Evolutionary conservation across 2,113 vertebrate genomes (phyloP), one percentile per base, ranked within the genome.

Genomic region (Pampusana beccarii): DNA sequence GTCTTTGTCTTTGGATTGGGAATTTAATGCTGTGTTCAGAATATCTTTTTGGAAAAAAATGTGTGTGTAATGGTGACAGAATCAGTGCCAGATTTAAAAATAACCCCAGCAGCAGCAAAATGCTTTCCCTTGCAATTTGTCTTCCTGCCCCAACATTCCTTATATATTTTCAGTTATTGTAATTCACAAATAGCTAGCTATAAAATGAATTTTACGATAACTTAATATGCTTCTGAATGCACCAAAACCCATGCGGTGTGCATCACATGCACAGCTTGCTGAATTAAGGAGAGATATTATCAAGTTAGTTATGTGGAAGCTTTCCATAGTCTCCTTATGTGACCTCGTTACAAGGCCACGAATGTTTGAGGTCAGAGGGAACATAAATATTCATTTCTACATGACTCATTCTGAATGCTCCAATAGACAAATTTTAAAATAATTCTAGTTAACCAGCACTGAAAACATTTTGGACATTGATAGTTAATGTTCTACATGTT

Each of bases 291-390:
- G 83, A 93, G 58, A 95, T 97, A 94, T 97, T 95, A 95, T 97
- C 97, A 96, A 98, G 71, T 96, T 96, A 97, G 94, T 97, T 97
- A 74, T 89, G 90, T 98, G 98, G 98, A 98, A 97, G 94, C 84
- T 97, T 98, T 99, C 98, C 98, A 98, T 95, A 58, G 96, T 98
- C 87, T 98, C 98, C 98, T 98, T 93, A 97, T 31, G 83, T 98
- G 98, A 98, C 98, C 98, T 96, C 92, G 83, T 46, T 89, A 91
- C 93, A 96, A 97, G 98, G 97, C 93, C 94, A 97, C 81, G 38
- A 97, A 98, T 93, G 95, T 98, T 96, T 98, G 98, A 98, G 98
- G 98, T 98, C 97, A 97, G 95, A 90, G 95, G 91, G 82, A 98
- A 96, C 94, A 97, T 93, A 97, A 98, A 97, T 98, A 98, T 94